Percentiles rank a stretch among this genome's conserved stretches.
Conservation (phyloP, 2,888 invertebrate genomes). For the Cantharis lateralis region DNA sequence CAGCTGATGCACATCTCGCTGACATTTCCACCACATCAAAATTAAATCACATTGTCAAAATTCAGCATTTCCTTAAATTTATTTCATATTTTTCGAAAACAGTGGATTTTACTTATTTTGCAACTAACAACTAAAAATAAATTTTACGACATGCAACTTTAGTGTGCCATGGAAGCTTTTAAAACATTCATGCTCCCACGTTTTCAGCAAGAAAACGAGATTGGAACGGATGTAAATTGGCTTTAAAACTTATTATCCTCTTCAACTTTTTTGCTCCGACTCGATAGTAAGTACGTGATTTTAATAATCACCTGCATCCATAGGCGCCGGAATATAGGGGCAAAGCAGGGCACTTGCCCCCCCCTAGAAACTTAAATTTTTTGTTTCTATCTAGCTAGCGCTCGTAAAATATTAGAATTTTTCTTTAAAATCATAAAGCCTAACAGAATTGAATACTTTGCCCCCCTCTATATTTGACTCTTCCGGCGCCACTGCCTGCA, state of each 20-base stretch:
- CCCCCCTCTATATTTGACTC: too few relatives aligned
- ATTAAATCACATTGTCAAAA: not conserved
- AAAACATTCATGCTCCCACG: constrained; percentile 22
- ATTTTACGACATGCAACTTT: not conserved
- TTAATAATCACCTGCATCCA: constrained; percentile 14
- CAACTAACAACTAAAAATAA: not conserved
- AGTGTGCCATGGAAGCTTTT: constrained; percentile 10
- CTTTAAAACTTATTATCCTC: constrained; percentile 29
- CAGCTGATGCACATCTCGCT: not conserved
- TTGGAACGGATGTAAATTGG: constrained; percentile 30
- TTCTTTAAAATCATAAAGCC: too few relatives aligned
- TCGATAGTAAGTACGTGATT: constrained; percentile 15
- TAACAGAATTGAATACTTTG: too few relatives aligned
- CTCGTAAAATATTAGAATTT: too few relatives aligned
- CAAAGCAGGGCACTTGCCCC: too few relatives aligned
- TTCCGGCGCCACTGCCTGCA: too few relatives aligned
- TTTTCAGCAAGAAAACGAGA: constrained; percentile 22
- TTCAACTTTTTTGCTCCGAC: constrained; percentile 15
- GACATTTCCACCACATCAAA: not conserved
- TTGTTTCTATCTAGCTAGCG: too few relatives aligned
- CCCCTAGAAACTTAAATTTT: too few relatives aligned
- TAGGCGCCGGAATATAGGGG: too few relatives aligned
- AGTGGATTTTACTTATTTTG: not conserved
- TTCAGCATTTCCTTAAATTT: not conserved
- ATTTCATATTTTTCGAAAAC: not conserved